phyloP scores from a whole-genome alignment of 1,140 invertebrate genomes.

The Venustaconcha ellipsiformis region DNA sequence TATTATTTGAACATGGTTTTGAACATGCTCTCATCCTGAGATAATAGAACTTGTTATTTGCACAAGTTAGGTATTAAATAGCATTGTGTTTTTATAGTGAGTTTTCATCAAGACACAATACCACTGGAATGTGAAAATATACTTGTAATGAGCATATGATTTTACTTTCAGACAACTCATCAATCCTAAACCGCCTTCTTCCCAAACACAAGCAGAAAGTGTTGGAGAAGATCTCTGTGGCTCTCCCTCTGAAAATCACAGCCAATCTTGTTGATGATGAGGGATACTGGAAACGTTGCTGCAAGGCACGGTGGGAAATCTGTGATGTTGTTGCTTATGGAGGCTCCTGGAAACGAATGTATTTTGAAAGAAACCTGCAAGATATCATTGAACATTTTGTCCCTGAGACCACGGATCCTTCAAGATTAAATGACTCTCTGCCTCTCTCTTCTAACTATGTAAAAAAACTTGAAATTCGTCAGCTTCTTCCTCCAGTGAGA shows the following conservation, averaged over 20 bases:
- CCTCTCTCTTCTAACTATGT: slow-evolving; percentile 63
- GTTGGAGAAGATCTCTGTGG: slow-evolving; percentile 62
- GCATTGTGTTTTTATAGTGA: too few species aligned
- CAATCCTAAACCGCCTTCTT: slow-evolving; percentile 61
- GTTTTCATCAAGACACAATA: too few species aligned
- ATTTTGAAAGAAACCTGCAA: slow-evolving; percentile 69
- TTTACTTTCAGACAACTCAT: slow-evolving; percentile 64
- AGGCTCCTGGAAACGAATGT: slow-evolving; percentile 68
- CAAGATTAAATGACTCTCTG: slow-evolving; percentile 62
- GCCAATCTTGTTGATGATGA: slow-evolving; percentile 66
- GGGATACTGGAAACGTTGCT: slow-evolving; percentile 68
- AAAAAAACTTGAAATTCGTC: slow-evolving; percentile 62
- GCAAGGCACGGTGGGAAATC: slow-evolving; percentile 66
- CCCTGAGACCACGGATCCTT: slow-evolving; percentile 64
- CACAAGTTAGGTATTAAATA: too few species aligned
- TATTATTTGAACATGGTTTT: too few species aligned
- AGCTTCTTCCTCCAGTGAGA: slow-evolving; percentile 69
- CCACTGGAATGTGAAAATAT: too few species aligned
- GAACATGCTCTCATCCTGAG: too few species aligned
- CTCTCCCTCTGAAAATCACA: slow-evolving; percentile 67
- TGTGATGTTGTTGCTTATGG: slow-evolving; percentile 66
- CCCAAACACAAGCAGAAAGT: slow-evolving; percentile 64
- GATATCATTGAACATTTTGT: slow-evolving; percentile 69
- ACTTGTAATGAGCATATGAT: too few species aligned
- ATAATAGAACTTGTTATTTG: too few species aligned